Evolutionary conservation across 2,113 vertebrate genomes (phyloP).

Genomic region (Colinus virginianus): DNA sequence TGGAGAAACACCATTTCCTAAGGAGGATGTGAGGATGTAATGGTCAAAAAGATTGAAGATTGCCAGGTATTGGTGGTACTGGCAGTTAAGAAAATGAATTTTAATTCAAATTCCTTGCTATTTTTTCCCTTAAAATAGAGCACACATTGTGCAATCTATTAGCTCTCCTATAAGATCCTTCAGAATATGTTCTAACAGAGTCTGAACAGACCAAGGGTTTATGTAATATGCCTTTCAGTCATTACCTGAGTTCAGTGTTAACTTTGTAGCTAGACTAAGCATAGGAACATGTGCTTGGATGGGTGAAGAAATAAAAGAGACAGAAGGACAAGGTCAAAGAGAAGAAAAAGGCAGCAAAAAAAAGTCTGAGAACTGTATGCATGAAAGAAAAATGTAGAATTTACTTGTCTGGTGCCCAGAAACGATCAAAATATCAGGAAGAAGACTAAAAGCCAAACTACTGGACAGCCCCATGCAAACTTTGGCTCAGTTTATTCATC

Average conservation of each 20-base stretch:
- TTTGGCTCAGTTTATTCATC: background rate
- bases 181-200: background rate
- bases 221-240: background rate
- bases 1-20: background rate
- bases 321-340: background rate
- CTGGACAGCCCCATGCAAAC: background rate
- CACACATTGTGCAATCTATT: background rate
- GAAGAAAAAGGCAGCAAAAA: background rate
- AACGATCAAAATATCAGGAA: background rate
- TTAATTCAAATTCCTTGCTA: background rate
- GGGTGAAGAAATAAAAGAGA: background rate
- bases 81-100: background rate
- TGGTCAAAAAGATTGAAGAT: background rate
- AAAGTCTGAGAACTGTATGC: background rate
- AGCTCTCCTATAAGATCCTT: background rate
- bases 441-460: background rate
- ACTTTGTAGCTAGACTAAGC: background rate
- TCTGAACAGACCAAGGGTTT: background rate
- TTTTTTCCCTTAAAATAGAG: background rate
- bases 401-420: background rate
- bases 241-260: background rate
- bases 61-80: background rate
- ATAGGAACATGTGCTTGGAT: background rate
- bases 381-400: background rate
- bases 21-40: background rate